A percentile compares a stretch with the other conserved stretches of the same genome.
Evolutionary conservation across 1,140 invertebrate species (phyloP).

Genomic region (Pseudomyrmex pallidus): DNA sequence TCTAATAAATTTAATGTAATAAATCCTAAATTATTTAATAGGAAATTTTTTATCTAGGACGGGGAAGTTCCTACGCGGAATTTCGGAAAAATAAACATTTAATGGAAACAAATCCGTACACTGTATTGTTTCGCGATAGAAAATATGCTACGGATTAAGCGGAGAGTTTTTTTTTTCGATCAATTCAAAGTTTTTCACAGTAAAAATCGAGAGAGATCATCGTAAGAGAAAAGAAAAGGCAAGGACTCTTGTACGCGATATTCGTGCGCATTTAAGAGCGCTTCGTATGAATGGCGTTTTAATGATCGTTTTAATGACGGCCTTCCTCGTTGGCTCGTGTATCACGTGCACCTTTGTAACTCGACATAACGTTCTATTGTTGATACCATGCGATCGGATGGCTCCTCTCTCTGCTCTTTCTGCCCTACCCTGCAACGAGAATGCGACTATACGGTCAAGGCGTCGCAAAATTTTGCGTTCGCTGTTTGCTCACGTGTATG

Average conservation of each 20-base stretch:
- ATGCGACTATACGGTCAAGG: conserved; percentile 36
- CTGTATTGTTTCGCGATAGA: no score
- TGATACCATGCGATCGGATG: conserved; percentile 24
- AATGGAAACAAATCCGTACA: no score
- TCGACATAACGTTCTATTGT: conserved; percentile 49
- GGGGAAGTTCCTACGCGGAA: no score
- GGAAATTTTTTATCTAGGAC: no score
- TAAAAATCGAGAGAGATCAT: not conserved
- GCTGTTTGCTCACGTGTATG: not conserved
- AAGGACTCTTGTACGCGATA: not conserved
- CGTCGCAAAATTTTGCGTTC: conserved; percentile 20
- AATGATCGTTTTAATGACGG: conserved; percentile 25
- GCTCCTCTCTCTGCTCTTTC: conserved; percentile 1
- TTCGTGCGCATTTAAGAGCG: conserved; percentile 3
- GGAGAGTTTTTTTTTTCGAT: no score
- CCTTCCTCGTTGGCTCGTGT: conserved; percentile 30
- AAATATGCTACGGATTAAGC: no score
- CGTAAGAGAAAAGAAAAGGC: not conserved
- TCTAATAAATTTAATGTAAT: no score
- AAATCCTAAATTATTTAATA: no score
- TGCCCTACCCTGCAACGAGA: not conserved
- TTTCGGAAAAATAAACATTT: no score
- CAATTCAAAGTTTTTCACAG: no score
- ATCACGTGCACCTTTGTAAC: conserved; percentile 51
- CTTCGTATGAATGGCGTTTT: conserved; percentile 50